These are phyloP conservation scores for Motacilla tschutschensis DNA, from an alignment of 2,113 vertebrate species.

Conservation along the genomic window DNA sequence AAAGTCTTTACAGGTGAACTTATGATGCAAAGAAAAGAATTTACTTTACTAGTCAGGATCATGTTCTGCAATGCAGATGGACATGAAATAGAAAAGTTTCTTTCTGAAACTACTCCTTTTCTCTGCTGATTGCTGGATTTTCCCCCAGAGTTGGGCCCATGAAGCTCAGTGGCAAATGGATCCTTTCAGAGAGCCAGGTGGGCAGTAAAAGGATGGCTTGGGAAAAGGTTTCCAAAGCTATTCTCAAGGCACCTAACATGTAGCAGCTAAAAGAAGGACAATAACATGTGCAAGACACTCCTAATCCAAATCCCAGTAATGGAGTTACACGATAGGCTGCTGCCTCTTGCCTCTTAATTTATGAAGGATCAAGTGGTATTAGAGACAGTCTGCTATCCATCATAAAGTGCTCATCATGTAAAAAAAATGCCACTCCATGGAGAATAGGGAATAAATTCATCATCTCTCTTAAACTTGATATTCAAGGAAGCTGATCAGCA, in stretches of 20 bases:
- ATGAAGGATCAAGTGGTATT: constrained; percentile 49
- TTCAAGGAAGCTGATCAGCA: background rate
- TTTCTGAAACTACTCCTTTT: background rate
- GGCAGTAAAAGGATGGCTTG: background rate
- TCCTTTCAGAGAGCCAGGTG: background rate
- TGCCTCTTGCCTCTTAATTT: constrained; percentile 44
- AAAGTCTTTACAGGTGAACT: background rate
- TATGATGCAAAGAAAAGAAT: background rate
- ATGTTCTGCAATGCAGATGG: background rate
- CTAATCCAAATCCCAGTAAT: constrained; percentile 64
- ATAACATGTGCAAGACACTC: constrained; percentile 8
- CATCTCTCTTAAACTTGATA: background rate
- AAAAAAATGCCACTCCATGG: background rate
- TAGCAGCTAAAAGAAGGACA: constrained; percentile 10
- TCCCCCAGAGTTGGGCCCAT: background rate
- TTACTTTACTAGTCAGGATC: background rate
- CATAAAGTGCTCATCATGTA: background rate
- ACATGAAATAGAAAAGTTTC: background rate
- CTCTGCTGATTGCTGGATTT: background rate
- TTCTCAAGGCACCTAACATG: background rate
- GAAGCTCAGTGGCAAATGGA: background rate
- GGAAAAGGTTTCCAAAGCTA: background rate
- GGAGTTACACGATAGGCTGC: constrained; percentile 21
- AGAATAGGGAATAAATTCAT: constrained; percentile 3
- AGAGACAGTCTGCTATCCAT: constrained; percentile 14